Conservation (phyloP, 2,113 vertebrate genomes). For the Nycticorax nycticorax region DNA sequence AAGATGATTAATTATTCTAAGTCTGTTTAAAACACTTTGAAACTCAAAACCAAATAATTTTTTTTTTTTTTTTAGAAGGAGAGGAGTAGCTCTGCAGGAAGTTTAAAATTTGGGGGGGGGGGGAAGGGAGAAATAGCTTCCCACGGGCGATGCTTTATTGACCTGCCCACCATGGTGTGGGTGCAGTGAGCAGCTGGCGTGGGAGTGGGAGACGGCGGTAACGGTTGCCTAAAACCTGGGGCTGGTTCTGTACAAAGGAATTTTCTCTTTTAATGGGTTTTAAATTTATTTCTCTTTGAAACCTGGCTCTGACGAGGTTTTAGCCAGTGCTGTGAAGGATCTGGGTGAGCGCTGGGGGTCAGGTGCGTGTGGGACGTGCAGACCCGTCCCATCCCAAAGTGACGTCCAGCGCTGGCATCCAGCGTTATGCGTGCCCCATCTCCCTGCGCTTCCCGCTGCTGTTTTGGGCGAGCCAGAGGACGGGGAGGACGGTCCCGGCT, state of each 20-base stretch:
- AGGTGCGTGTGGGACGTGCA: rapidly evolving
- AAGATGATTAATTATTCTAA: slow-evolving; percentile 40
- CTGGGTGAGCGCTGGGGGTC: neutral
- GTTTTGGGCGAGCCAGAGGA: neutral
- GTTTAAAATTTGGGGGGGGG: slow-evolving; percentile 15
- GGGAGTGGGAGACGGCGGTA: neutral
- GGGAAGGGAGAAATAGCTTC: neutral
- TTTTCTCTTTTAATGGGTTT: neutral
- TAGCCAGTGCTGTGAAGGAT: neutral
- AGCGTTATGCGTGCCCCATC: rapidly evolving
- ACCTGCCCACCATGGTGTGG: neutral
- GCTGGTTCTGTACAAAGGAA: neutral
- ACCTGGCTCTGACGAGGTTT: neutral
- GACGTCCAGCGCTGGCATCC: neutral
- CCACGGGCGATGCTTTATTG: neutral
- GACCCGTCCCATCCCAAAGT: neutral
- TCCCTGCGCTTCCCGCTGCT: neutral
- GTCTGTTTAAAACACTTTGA: slow-evolving; percentile 28
- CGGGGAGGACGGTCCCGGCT: neutral
- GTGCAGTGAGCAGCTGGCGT: neutral
- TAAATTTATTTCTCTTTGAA: neutral
- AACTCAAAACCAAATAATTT: neutral
- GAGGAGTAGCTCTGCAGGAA: slow-evolving; percentile 33
- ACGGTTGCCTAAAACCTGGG: neutral
- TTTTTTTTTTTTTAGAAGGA: neutral